phyloP scores from a whole-genome alignment of 2,797 vertebrate genomes.

The Aplochiton taeniatus region DNA sequence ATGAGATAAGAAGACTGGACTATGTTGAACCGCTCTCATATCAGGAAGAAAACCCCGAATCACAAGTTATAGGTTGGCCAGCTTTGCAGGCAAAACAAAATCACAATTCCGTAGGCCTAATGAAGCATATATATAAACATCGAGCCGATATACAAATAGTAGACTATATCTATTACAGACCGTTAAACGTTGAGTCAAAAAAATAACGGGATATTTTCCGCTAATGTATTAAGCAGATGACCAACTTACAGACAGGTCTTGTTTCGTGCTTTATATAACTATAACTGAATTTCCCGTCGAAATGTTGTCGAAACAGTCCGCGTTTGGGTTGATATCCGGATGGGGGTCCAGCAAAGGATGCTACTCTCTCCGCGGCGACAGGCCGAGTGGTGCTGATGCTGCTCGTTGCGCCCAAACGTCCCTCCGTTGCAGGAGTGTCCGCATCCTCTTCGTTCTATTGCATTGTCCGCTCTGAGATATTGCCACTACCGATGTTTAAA shows the following conservation, averaged over 20 bases:
- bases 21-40: no score
- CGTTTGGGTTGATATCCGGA: slow-evolving; percentile 35
- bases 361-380: slow-evolving; percentile 14
- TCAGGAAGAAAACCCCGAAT: no score
- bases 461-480: slow-evolving; percentile 22
- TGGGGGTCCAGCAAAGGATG: slow-evolving; percentile 8
- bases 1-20: no score
- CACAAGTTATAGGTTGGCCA: no score
- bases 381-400: slow-evolving; percentile 30
- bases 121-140: no score
- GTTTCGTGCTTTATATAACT: slow-evolving; percentile 33
- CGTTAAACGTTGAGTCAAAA: not conserved
- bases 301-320: slow-evolving; percentile 38
- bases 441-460: slow-evolving; percentile 8
- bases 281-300: slow-evolving; percentile 29
- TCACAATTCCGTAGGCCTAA: no score
- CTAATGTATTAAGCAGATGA: slow-evolving; percentile 26
- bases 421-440: slow-evolving; percentile 33
- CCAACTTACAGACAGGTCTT: slow-evolving; percentile 44
- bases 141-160: no score
- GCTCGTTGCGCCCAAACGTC: slow-evolving; percentile 28
- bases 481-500: slow-evolving; percentile 25
- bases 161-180: not conserved
- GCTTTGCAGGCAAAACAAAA: no score
- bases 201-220: not conserved